Base-by-base conservation (phyloP, 1,140 invertebrate genomes). In the Whitmania pigra region DNA sequence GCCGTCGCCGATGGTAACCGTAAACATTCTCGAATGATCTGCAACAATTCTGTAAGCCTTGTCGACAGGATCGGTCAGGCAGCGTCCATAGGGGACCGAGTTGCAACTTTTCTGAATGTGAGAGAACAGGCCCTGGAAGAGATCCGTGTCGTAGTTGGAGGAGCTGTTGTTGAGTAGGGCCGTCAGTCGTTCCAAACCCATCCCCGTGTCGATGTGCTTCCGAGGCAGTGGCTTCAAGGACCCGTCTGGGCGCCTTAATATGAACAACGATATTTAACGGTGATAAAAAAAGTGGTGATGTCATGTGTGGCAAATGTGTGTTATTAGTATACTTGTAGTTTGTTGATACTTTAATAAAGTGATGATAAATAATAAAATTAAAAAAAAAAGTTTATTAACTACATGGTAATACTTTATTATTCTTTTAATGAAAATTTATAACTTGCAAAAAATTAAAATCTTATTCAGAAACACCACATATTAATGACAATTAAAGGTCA, bases 191-290 rank as follows among this genome's bases (percentile, higher is more conserved):
- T 99, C 97, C 71, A 98, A 88, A 20, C 97, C 97, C 83, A 99
- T 87, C n/a, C 97, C 97, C 86, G 94, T 98, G 84, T 99, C 97
- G 78, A 99, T 96, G 80, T 99, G 94, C 79, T 96, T 96, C 81
- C 90, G 93, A 3, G 97, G 96, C 71, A 99, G 84, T 9, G 83
- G 78, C 77, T 88, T 91, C 25, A 99, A 84, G 7, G 57, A 67
- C 18, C 60, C 69, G 31, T 74, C 70, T 0, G 57, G 53, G 2
- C 67, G 71, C 53, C 71, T 72, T 9, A 13, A 43, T 43, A n/a
- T n/a, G n/a, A n/a, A n/a, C n/a, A n/a, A n/a, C n/a, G n/a, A n/a
- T n/a, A 4, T 31, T 67, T 67, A 20, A 5, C 1, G 17, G 27
- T 67, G 18, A 18, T 67, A 5, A 2, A 25, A 2, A 57, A n/a